These are phyloP conservation scores for Megaceryle alcyon DNA, from an alignment of 2,797 vertebrate genomes.

Conservation along the genomic window DNA sequence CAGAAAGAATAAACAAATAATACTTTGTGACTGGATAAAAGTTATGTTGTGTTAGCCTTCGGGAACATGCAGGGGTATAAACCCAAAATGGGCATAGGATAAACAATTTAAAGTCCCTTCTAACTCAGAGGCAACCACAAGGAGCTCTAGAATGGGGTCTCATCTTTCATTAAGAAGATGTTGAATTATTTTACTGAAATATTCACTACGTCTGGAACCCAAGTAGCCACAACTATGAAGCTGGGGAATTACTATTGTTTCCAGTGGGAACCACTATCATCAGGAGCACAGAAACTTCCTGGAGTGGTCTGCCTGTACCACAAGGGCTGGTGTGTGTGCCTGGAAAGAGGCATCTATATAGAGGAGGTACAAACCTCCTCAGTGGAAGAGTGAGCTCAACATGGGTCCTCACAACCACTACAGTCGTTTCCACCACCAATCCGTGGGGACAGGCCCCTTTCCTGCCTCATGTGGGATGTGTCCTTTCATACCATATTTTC, in stretches of 20 bases:
- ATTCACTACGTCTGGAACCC: background rate
- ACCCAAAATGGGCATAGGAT: background rate
- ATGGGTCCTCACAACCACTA: fast-evolving
- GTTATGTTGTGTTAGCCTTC: background rate
- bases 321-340: fast-evolving
- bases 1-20: slow-evolving; percentile 8
- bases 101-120: background rate
- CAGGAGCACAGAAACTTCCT: background rate
- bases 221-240: background rate
- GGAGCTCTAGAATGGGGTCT: background rate
- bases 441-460: background rate
- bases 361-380: background rate
- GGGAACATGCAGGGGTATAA: background rate
- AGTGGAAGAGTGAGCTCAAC: background rate
- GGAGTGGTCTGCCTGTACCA: background rate
- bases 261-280: background rate
- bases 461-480: background rate
- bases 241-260: background rate
- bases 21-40: background rate
- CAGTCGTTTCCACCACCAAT: background rate
- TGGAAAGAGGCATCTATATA: background rate
- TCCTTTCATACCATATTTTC: background rate
- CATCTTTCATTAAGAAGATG: background rate
- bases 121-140: background rate
- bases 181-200: background rate